Evolutionary conservation across 2,113 vertebrate genomes (phyloP).

Genomic region (Scomber scombrus): DNA sequence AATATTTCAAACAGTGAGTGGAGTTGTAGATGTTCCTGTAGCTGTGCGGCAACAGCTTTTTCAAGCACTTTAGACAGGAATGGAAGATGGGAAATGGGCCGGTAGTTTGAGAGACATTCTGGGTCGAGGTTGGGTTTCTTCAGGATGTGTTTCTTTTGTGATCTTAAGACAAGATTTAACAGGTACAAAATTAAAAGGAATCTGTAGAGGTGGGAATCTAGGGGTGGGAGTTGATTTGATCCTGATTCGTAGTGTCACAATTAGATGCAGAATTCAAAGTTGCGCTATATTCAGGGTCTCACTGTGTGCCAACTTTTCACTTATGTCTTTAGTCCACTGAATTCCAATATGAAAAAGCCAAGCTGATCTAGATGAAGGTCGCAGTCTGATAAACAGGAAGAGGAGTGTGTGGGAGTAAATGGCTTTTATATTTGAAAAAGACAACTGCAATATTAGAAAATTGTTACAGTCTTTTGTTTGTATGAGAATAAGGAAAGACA

Average conservation of each 20-base stretch:
- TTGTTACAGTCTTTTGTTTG: neutral
- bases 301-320: neutral
- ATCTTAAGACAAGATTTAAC: neutral
- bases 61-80: no score
- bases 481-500: neutral
- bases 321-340: neutral
- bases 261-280: neutral
- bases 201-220: no score
- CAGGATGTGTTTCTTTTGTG: neutral
- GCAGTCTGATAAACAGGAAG: neutral
- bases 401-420: neutral
- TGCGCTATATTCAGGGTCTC: neutral
- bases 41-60: no score
- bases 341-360: neutral
- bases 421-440: neutral
- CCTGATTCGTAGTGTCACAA: neutral
- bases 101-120: no score
- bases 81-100: no score
- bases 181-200: neutral
- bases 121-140: no score
- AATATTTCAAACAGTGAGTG: no score
- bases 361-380: neutral
- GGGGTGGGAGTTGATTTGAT: no score
- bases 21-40: no score
- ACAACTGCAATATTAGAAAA: neutral